A percentile compares a stretch with the other conserved stretches of the same genome.
These are phyloP conservation scores for Diacarnus erythraeanus DNA, from an alignment of 37 sponge, comb jelly and placozoan genomes.

Conservation along the genomic window DNA sequence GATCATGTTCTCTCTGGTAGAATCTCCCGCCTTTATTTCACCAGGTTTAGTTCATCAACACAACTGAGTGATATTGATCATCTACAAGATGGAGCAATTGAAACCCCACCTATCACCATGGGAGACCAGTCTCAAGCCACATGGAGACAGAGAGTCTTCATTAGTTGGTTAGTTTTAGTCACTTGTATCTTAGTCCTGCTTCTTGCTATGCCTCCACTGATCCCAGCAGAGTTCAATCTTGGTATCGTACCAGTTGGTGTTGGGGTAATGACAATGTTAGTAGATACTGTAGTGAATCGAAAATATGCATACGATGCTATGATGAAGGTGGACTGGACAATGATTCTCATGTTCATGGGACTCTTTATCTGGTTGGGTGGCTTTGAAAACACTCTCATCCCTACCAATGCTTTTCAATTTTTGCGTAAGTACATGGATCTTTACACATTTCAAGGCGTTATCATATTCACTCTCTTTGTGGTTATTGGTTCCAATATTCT, in stretches of 20 bases:
- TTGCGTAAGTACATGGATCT: constrained; percentile 53
- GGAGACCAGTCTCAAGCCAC: neutral
- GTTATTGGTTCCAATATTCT: constrained; percentile 77
- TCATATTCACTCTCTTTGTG: constrained; percentile 71
- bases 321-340: constrained; percentile 83
- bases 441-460: constrained; percentile 48
- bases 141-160: constrained; percentile 30
- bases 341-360: constrained; percentile 88
- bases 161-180: constrained; percentile 44
- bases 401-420: constrained; percentile 40
- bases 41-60: constrained; percentile 5
- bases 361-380: constrained; percentile 89
- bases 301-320: constrained; percentile 70
- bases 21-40: neutral
- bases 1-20: constrained; percentile 1
- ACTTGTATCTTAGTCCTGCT: constrained; percentile 46
- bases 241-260: constrained; percentile 78
- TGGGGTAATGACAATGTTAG: constrained; percentile 70
- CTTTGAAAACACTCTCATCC: constrained; percentile 74
- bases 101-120: too few relatives aligned
- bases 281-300: constrained; percentile 62
- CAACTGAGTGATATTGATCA: neutral
- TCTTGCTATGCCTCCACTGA: constrained; percentile 48
- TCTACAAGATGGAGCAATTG: neutral
- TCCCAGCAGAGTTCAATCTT: constrained; percentile 68